Evolutionary conservation across 2,797 vertebrate species (phyloP).

Genomic region (Melanotaenia trifasciata): DNA sequence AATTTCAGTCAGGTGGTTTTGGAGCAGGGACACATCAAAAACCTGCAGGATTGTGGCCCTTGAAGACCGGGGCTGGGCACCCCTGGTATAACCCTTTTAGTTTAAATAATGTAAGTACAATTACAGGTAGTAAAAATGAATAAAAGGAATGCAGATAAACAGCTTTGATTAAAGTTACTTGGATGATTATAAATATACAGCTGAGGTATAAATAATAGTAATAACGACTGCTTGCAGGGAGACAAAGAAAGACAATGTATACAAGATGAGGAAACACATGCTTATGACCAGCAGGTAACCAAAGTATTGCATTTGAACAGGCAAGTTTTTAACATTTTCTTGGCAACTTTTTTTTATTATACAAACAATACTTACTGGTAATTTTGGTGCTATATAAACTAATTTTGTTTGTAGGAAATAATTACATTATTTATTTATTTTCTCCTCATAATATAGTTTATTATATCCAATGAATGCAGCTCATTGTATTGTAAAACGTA

Average conservation of each 20-base stretch:
- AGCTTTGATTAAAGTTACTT: too few species aligned
- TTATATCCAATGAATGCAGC: not conserved
- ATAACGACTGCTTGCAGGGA: not conserved
- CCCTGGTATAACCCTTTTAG: too few species aligned
- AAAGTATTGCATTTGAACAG: not conserved
- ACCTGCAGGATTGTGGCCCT: too few species aligned
- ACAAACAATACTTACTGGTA: too few species aligned
- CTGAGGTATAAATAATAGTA: not conserved
- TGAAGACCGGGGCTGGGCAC: too few species aligned
- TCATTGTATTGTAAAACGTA: not conserved
- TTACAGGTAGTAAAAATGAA: not conserved
- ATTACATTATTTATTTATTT: not conserved
- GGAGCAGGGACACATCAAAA: too few species aligned
- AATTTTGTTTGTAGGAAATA: too few species aligned
- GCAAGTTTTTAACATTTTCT: not conserved
- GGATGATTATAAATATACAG: not conserved
- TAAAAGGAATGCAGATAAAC: too few species aligned
- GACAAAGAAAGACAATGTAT: not conserved
- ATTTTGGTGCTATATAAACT: too few species aligned
- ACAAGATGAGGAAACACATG: not conserved
- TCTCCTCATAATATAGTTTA: not conserved
- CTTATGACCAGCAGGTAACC: not conserved
- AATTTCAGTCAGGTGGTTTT: too few species aligned
- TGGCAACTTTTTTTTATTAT: not conserved
- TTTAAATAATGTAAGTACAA: not conserved